Base-by-base conservation (phyloP, 2,113 vertebrate genomes). In the Loxodonta africana region DNA sequence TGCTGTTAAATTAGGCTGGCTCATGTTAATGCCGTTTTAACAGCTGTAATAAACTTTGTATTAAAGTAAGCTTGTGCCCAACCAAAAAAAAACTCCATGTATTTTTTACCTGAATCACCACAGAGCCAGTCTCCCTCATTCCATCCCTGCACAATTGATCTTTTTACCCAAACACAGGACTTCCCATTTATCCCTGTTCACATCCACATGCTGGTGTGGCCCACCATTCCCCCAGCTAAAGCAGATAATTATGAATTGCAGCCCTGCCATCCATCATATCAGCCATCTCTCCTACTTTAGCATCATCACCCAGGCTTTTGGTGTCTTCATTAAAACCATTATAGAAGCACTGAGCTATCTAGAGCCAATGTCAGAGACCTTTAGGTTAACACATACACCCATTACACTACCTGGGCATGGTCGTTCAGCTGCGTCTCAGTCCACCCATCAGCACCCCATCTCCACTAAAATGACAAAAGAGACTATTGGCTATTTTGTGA, bases 391-490 rank as follows among this genome's bases (percentile, higher is more conserved):
- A 80, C 23, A 63, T 0, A 25, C 37, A 20, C 28, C 44, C 17
- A 0, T 17, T 23, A 2, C 17, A 30, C 21, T n/a, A 2, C 62
- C 48, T 18, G 60, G 0, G 8, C 30, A 0, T 8, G 28, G 41
- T 51, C 67, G 17, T 65, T 51, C 37, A 62, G 11, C 14, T 30
- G 4, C 9, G 0, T 74, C 82, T 5, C 8, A 67, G 67, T 4
- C 4, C 37, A 37, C 65, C 48, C 18, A 0, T 57, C 41, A 18
- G 60, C 17, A 41, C 74, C 28, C 74, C 28, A 0, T 20, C 51
- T 81, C 41, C 25, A 20, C 82, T 10, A 8, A 84, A 60, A 21
- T 1, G 9, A 30, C 69, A 41, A 60, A 62, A 73, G 41, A 88
- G 48, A 7, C 37, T 3, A 0, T 8, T 67, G 71, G 23, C 63